A percentile compares a stretch with the other conserved stretches of the same genome.
phyloP scores from a whole-genome alignment of 2,888 invertebrate genomes.

The Ctenicera cuprea region DNA sequence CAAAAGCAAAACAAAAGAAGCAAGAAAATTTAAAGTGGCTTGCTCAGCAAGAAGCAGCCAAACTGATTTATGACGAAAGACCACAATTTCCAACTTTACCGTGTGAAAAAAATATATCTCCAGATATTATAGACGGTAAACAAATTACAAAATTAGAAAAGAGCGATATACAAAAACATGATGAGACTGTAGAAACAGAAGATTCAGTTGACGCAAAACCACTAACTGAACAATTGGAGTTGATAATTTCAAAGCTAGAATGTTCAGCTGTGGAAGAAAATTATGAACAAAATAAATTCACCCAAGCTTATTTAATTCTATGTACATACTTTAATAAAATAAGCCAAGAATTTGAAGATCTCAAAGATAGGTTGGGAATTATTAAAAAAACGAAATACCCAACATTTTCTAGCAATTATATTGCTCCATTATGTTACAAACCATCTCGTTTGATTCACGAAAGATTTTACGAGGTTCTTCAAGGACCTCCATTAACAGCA shows the following conservation, averaged over 20 bases:
- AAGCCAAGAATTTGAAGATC: conserved; percentile 47
- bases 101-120: conserved; percentile 11
- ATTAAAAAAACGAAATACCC: conserved; percentile 47
- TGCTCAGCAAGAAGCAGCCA: not conserved
- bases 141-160: not conserved
- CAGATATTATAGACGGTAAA: not conserved
- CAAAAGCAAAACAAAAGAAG: conserved; percentile 34
- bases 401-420: conserved; percentile 6
- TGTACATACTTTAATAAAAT: conserved; percentile 57
- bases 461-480: conserved; percentile 13
- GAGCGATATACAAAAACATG: not conserved
- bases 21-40: conserved; percentile 10
- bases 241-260: conserved; percentile 55
- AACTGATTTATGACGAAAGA: not conserved
- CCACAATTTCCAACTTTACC: conserved; percentile 10
- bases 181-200: conserved; percentile 15
- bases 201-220: not conserved
- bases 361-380: conserved; percentile 44
- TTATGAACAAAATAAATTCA: conserved; percentile 38
- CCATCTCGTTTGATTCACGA: conserved; percentile 33
- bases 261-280: conserved; percentile 38
- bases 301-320: conserved; percentile 53
- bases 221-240: conserved; percentile 51
- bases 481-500: conserved; percentile 26
- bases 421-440: conserved; percentile 3